Evolutionary conservation across 2,113 vertebrate genomes (phyloP).

Genomic region (Burhinus bistriatus): DNA sequence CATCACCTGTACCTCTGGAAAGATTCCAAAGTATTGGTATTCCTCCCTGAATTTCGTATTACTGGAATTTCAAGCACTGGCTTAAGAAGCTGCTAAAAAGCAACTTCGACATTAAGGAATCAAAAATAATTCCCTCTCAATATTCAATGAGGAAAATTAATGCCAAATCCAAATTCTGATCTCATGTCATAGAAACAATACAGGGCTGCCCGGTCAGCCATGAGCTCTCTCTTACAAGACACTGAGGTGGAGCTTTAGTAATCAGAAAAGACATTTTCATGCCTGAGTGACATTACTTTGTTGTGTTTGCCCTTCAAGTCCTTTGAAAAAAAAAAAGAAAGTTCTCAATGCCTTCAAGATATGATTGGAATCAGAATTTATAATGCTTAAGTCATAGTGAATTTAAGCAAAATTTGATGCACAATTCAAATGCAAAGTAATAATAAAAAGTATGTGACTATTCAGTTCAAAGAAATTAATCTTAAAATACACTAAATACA

Average conservation of each 20-base stretch:
- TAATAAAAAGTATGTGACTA: background rate
- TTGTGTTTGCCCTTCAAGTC: background rate
- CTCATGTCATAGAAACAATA: background rate
- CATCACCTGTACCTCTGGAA: background rate
- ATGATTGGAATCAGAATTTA: background rate
- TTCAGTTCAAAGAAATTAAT: background rate
- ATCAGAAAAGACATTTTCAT: background rate
- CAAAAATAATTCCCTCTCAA: background rate
- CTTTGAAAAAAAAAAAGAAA: background rate
- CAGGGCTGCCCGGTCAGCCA: background rate
- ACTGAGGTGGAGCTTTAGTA: background rate
- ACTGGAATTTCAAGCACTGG: background rate
- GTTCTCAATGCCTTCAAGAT: background rate
- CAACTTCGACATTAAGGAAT: background rate
- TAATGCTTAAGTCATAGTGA: background rate
- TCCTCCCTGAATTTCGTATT: background rate
- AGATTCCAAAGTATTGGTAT: background rate
- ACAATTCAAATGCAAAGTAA: background rate
- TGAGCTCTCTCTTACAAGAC: background rate
- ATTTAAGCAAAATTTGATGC: background rate
- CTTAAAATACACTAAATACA: background rate
- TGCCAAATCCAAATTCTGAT: background rate
- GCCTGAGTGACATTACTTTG: background rate
- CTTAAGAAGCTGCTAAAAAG: background rate
- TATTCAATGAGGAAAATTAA: background rate